Base-by-base conservation (phyloP, 2,888 invertebrate genomes). In the Nyleta sp. region DNA sequence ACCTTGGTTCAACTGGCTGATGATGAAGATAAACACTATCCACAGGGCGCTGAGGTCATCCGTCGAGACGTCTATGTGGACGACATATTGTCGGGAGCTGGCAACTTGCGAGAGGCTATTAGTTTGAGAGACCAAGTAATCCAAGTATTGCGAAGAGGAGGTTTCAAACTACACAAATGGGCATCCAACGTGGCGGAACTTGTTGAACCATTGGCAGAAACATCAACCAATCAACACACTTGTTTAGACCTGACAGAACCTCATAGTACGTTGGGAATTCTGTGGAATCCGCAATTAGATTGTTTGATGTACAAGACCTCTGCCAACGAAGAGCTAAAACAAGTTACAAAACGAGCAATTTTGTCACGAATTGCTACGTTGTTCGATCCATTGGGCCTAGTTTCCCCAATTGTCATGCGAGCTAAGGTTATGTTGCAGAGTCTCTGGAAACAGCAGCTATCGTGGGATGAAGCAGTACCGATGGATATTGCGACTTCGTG, bases 361-460 rank as follows among this genome's bases (percentile, higher is more conserved):
- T 35, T 35, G n/a, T 35, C 35, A 35, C 11, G 5, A 35, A 35
- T 35, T n/a, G 35, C 35, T 35, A 11, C 11, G 10, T 5, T 35
- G 11, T 35, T 35, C 11, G 35, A 35, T 35, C 35, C 33, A 2
- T 33, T 33, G 33, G 33, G 33, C 33, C n/a, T 33, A 11, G 10
- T 33, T 33, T 11, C 10, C 11, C 33, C 33, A 6, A 7, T 33
- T 11, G 8, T 33, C 2, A 17, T 80, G 5, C 40, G 5, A 22
- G 52, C 71, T 4, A 80, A 80, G 31, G 28, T 76, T 8, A 18
- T 80, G 11, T 40, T 80, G 48, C 72, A 80, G 33, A 20, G 13
- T 10, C 15, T 67, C 2, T 80, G 80, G 80, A 7, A 38, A 18
- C 15, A 40, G 2, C 40, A 42, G 17, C 17, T 42, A 28, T 28